Evolutionary conservation across 2,797 vertebrate species (phyloP).

Genomic region (Mareca penelope): DNA sequence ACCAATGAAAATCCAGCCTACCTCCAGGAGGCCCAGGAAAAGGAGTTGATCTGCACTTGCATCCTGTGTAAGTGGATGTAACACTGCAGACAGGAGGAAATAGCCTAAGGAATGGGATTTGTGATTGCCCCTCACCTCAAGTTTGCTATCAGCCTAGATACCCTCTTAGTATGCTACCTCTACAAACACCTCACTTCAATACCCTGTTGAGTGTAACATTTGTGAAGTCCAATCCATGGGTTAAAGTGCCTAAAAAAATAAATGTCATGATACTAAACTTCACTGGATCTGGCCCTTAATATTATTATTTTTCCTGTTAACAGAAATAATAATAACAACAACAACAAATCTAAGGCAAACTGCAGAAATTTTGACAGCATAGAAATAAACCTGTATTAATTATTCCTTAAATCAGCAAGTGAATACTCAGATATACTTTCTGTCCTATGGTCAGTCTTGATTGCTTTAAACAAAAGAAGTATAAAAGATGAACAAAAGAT

Average conservation of each 20-base stretch:
- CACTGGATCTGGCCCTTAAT: neutral
- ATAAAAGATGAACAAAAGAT: neutral
- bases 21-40: neutral
- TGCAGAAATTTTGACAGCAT: neutral
- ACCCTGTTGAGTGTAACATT: neutral
- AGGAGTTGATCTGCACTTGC: neutral
- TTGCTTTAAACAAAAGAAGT: neutral
- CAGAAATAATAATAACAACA: neutral
- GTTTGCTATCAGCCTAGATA: neutral
- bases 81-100: neutral
- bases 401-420: neutral
- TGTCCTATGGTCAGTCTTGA: neutral
- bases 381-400: neutral
- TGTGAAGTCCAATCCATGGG: neutral
- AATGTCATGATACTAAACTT: neutral
- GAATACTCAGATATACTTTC: neutral
- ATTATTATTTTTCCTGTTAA: neutral
- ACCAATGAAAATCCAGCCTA: neutral
- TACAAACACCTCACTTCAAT: neutral
- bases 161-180: neutral
- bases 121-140: neutral
- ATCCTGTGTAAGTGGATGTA: neutral
- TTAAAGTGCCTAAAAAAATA: neutral
- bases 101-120: neutral
- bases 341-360: neutral